These are phyloP conservation scores for Sebastes matsubarae DNA, from an alignment of 2,797 vertebrate genomes.

Conservation along the genomic window DNA sequence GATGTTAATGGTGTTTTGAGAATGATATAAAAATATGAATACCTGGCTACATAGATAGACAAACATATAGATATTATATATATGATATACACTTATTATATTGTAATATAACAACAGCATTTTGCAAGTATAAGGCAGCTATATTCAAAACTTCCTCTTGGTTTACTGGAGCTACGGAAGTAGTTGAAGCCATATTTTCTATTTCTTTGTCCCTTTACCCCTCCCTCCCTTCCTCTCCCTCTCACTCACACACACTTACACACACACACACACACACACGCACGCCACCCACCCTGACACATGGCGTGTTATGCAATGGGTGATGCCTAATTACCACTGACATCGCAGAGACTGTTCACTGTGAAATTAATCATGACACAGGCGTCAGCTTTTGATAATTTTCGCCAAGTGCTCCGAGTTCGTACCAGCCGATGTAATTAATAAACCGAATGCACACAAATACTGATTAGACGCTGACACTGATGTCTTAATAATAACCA, in stretches of 20 bases:
- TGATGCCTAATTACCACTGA: slow-evolving; percentile 87
- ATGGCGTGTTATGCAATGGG: slow-evolving; percentile 87
- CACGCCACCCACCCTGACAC: slow-evolving; percentile 81
- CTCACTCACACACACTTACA: slow-evolving; percentile 29
- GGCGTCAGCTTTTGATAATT: slow-evolving; percentile 82
- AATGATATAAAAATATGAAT: not conserved
- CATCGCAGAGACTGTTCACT: slow-evolving; percentile 85
- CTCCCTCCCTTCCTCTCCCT: not conserved
- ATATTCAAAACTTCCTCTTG: slow-evolving; percentile 6
- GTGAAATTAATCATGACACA: slow-evolving; percentile 87
- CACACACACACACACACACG: slow-evolving; percentile 22
- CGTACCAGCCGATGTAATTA: slow-evolving; percentile 77
- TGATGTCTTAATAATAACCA: slow-evolving; percentile 72
- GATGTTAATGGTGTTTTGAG: slow-evolving; percentile 11
- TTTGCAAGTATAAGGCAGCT: not conserved
- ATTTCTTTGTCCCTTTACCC: slow-evolving; percentile 36
- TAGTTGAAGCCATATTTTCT: slow-evolving; percentile 20
- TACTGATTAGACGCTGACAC: slow-evolving; percentile 65
- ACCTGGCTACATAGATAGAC: not conserved
- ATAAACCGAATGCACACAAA: slow-evolving; percentile 76
- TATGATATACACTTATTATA: not conserved
- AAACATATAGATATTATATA: not conserved
- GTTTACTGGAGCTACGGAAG: slow-evolving; percentile 8
- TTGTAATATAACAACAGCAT: not conserved
- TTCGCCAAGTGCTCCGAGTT: slow-evolving; percentile 74